These are phyloP conservation scores for Trissolcus brochymenae DNA, from an alignment of 2,888 invertebrate genomes.

Conservation along the genomic window DNA sequence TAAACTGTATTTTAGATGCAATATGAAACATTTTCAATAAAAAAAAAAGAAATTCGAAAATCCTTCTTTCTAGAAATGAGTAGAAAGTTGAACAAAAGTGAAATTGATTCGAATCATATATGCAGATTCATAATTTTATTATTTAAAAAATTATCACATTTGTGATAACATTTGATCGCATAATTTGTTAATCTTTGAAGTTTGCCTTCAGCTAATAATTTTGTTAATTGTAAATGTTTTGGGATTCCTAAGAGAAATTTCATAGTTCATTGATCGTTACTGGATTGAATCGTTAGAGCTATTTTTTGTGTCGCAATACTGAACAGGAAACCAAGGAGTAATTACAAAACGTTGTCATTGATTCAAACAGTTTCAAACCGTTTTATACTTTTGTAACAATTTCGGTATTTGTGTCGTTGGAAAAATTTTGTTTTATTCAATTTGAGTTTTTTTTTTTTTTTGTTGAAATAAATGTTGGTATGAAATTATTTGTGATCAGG, in stretches of 20 bases:
- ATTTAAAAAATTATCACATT: no score
- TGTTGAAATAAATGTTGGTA: neutral
- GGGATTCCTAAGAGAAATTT: constrained; percentile 2
- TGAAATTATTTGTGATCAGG: neutral
- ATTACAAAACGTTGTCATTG: constrained; percentile 4
- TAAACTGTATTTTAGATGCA: no score
- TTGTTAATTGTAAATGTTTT: no score
- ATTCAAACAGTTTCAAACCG: neutral
- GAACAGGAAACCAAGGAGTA: constrained; percentile 17
- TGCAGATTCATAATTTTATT: no score
- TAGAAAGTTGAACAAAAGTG: no score
- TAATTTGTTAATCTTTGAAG: neutral
- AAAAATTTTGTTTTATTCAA: neutral
- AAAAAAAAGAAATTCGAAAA: no score
- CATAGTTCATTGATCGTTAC: constrained; percentile 21
- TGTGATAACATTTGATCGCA: no score
- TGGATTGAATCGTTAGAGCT: constrained; percentile 14
- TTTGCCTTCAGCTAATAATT: neutral
- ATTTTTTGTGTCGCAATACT: constrained; percentile 6
- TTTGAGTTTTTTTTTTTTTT: neutral
- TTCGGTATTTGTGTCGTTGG: no score
- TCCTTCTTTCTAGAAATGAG: no score
- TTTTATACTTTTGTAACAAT: no score
- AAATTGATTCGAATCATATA: no score
- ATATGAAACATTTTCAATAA: no score